phyloP scores from a whole-genome alignment of 2,888 invertebrate genomes.

The Stenoptilia bipunctidactyla region DNA sequence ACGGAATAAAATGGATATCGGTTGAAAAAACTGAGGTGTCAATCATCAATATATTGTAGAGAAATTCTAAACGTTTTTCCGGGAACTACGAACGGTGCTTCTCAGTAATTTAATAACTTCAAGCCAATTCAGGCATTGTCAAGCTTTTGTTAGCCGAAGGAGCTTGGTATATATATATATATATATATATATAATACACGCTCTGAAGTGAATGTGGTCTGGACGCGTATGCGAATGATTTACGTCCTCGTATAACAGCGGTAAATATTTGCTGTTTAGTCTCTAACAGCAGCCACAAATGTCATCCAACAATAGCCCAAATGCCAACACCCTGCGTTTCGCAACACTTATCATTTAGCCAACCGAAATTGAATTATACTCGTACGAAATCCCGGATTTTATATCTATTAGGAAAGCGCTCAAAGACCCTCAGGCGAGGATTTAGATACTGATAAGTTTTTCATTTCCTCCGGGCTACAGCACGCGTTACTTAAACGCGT shows the following conservation, averaged over 20 bases:
- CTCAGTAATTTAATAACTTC: too few species aligned
- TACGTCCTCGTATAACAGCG: conserved; percentile 19
- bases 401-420: conserved; percentile 61
- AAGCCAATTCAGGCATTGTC: conserved; percentile 4
- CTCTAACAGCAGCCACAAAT: conserved; percentile 19
- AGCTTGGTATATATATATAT: too few species aligned
- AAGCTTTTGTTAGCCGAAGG: conserved; percentile 15
- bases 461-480: conserved; percentile 46
- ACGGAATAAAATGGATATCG: too few species aligned
- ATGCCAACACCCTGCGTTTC: conserved; percentile 16
- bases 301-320: conserved; percentile 6
- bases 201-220: conserved; percentile 25
- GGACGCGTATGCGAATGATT: conserved; percentile 27
- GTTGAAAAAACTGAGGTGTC: too few species aligned
- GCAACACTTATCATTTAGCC: conserved; percentile 26
- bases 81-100: too few species aligned
- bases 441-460: conserved; percentile 66
- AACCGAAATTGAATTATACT: conserved; percentile 46
- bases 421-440: conserved; percentile 50
- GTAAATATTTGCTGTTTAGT: conserved; percentile 30
- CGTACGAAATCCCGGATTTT: conserved; percentile 36
- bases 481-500: too few species aligned
- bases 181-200: conserved; percentile 28
- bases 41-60: too few species aligned
- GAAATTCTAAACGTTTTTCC: too few species aligned